phyloP scores from a whole-genome alignment of 2,888 invertebrate species.

The Eucera pruinosa region DNA sequence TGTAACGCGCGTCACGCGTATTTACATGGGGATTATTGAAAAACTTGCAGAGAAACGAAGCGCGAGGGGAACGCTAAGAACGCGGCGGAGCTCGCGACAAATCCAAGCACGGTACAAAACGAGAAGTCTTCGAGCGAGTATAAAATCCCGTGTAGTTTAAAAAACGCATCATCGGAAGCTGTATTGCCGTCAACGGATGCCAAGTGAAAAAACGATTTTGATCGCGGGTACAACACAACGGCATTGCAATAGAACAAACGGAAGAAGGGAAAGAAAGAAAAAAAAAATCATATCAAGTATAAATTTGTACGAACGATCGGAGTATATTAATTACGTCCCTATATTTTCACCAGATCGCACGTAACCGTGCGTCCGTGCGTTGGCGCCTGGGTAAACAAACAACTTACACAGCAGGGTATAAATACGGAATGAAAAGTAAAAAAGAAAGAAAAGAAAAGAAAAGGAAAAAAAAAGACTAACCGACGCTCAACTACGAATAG shows the following conservation, averaged over 20 bases:
- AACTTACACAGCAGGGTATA: slow-evolving; percentile 68
- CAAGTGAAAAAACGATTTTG: slow-evolving; percentile 65
- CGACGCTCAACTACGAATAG: slow-evolving; percentile 74
- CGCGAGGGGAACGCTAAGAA: slow-evolving; percentile 57
- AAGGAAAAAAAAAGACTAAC: too few relatives aligned
- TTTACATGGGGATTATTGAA: neutral
- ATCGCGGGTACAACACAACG: slow-evolving; percentile 60
- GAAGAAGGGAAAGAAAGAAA: slow-evolving; percentile 51
- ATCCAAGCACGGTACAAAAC: slow-evolving; percentile 38
- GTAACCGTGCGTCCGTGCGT: slow-evolving; percentile 67
- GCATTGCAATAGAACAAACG: slow-evolving; percentile 77
- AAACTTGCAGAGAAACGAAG: slow-evolving; percentile 66
- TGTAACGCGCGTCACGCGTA: too few relatives aligned
- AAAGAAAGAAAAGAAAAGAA: too few relatives aligned
- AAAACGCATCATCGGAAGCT: slow-evolving; percentile 55
- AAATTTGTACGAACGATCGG: slow-evolving; percentile 76
- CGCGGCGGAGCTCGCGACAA: slow-evolving; percentile 9
- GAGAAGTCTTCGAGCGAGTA: slow-evolving; percentile 63
- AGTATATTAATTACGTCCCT: slow-evolving; percentile 74
- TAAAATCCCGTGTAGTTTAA: slow-evolving; percentile 46
- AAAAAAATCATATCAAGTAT: slow-evolving; percentile 79
- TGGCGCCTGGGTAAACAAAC: slow-evolving; percentile 60
- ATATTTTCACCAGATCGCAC: slow-evolving; percentile 72
- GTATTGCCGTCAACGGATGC: slow-evolving; percentile 56
- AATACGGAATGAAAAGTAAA: slow-evolving; percentile 53